Conservation (phyloP, 2,113 vertebrate genomes). For the Sphyrna mokarran region DNA sequence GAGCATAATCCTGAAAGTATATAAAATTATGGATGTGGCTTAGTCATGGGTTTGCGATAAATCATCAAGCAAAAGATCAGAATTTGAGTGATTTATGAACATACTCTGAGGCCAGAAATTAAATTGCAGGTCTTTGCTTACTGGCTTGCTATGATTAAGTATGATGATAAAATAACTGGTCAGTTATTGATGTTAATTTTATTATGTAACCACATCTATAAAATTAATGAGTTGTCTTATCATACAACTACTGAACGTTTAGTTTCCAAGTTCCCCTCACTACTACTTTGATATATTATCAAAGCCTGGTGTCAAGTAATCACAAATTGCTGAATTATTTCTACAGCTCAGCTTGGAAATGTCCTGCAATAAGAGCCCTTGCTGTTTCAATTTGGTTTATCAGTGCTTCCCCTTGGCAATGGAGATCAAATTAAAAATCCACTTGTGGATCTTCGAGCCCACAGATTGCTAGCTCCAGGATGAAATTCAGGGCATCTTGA, state of each 20-base stretch:
- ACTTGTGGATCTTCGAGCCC: background rate
- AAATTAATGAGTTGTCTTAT: background rate
- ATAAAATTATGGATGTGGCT: background rate
- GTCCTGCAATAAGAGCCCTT: background rate
- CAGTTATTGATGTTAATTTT: background rate
- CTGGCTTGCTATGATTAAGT: background rate
- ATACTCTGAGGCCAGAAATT: background rate
- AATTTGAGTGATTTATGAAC: background rate
- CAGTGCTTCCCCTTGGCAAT: background rate
- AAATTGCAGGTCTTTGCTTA: background rate
- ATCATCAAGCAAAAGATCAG: background rate
- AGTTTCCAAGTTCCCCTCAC: background rate
- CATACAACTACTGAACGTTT: background rate
- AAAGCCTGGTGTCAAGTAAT: background rate
- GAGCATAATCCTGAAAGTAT: background rate
- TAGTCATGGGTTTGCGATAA: background rate
- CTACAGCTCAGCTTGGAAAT: background rate
- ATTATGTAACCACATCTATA: background rate
- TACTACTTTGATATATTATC: background rate
- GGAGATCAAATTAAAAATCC: background rate
- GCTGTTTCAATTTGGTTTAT: background rate
- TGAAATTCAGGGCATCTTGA: background rate
- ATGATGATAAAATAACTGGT: background rate
- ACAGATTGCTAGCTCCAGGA: background rate
- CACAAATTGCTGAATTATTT: background rate